These are phyloP conservation scores for Silvanus unidentatus DNA, from an alignment of 2,888 invertebrate species.

Conservation along the genomic window DNA sequence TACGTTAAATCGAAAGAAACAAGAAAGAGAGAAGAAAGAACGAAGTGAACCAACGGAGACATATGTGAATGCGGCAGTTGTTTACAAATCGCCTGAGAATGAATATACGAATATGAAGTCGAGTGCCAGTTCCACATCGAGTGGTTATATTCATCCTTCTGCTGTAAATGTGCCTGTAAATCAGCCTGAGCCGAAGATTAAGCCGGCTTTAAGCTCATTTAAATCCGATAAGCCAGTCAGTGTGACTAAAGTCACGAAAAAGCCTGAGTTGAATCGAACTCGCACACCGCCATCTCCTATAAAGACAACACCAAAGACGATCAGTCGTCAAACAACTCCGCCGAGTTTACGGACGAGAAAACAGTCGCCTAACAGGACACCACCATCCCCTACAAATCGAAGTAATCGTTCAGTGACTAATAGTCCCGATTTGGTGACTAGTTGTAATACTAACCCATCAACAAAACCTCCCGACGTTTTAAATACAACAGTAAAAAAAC, in stretches of 20 bases:
- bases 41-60: slow-evolving; percentile 43
- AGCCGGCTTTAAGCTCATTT: slow-evolving; percentile 31
- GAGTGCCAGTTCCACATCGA: slow-evolving; percentile 58
- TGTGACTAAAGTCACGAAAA: slow-evolving; percentile 17
- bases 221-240: slow-evolving; percentile 31
- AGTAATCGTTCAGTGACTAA: slow-evolving; percentile 45
- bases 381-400: slow-evolving; percentile 22
- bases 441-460: slow-evolving; percentile 53
- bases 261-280: slow-evolving; percentile 20
- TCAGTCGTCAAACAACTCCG: slow-evolving; percentile 41
- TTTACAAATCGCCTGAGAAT: slow-evolving; percentile 44
- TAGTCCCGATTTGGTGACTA: slow-evolving; percentile 68
- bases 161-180: slow-evolving; percentile 60
- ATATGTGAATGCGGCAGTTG: slow-evolving; percentile 55
- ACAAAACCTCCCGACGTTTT: slow-evolving; percentile 60
- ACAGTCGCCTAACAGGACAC: slow-evolving; percentile 35
- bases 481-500: slow-evolving; percentile 40
- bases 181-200: slow-evolving; percentile 14
- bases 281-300: slow-evolving; percentile 24
- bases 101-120: slow-evolving; percentile 63
- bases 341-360: slow-evolving; percentile 48
- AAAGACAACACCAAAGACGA: slow-evolving; percentile 11
- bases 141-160: slow-evolving; percentile 68
- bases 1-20: slow-evolving; percentile 60
- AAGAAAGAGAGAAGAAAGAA: slow-evolving; percentile 41